These are phyloP conservation scores for Cavia aperea DNA, from an alignment of 2,113 vertebrate genomes.

Conservation along the genomic window DNA sequence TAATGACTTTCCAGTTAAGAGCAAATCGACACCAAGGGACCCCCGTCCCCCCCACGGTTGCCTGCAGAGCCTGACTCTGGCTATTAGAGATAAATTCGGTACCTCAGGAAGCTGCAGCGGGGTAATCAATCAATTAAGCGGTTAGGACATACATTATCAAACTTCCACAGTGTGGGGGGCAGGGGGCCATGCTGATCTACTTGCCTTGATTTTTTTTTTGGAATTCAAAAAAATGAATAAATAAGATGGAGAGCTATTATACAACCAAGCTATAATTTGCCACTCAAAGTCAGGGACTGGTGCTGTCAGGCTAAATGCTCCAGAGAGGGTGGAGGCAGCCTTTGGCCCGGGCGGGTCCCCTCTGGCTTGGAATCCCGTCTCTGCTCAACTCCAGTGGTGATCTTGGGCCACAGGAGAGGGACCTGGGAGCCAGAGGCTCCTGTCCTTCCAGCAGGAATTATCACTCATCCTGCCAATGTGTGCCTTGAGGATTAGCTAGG, in stretches of 20 bases:
- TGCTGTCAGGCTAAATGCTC: background rate
- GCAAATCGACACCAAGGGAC: conserved; percentile 97
- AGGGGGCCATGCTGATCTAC: conserved; percentile 77
- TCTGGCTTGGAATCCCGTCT: background rate
- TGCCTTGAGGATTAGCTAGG: background rate
- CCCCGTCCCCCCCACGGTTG: conserved; percentile 80
- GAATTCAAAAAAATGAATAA: conserved; percentile 69
- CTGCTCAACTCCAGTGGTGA: background rate
- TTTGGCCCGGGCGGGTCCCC: accelerated
- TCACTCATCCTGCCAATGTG: accelerated
- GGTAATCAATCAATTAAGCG: conserved; percentile 92
- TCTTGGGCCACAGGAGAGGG: background rate
- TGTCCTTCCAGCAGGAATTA: background rate
- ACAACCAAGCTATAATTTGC: conserved; percentile 64
- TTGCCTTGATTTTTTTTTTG: conserved; percentile 76
- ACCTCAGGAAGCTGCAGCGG: conserved; percentile 85
- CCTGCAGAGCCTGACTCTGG: conserved; percentile 84
- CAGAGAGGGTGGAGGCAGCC: background rate
- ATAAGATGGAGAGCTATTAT: conserved; percentile 63
- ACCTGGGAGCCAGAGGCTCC: background rate
- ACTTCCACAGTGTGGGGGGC: conserved; percentile 81
- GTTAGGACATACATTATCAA: conserved; percentile 86
- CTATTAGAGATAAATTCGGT: conserved; percentile 93
- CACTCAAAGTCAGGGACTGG: conserved; percentile 58
- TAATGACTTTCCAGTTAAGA: conserved; percentile 98